phyloP scores from a whole-genome alignment of 2,888 invertebrate species.

The Andrena dorsata region DNA sequence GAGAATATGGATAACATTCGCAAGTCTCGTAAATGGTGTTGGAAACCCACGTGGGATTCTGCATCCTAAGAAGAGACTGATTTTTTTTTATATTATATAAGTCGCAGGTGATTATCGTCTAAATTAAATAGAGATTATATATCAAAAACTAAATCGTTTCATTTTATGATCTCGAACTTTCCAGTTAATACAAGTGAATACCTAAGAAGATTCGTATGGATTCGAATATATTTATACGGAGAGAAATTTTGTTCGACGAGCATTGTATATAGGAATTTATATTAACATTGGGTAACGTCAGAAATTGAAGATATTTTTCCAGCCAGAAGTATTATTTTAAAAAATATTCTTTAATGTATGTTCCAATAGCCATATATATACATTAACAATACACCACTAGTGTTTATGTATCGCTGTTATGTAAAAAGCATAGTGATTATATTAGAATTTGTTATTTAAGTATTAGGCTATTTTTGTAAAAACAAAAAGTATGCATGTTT shows the following conservation, averaged over 20 bases:
- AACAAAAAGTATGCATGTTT: neutral
- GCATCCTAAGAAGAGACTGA: conserved; percentile 25
- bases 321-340: neutral
- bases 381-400: neutral
- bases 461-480: conserved; percentile 37
- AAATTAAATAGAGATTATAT: neutral
- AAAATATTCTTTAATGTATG: conserved; percentile 7
- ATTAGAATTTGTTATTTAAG: conserved; percentile 25
- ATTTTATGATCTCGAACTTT: conserved; percentile 15
- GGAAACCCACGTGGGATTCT: conserved; percentile 80
- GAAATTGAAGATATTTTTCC: conserved; percentile 10
- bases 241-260: conserved; percentile 3
- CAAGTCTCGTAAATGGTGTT: conserved; percentile 83
- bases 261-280: neutral
- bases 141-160: neutral
- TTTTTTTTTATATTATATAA: neutral
- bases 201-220: neutral
- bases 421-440: conserved; percentile 6
- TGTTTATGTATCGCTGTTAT: conserved; percentile 2
- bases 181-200: conserved; percentile 1
- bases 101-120: conserved; percentile 1
- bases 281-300: neutral
- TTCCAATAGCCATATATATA: neutral
- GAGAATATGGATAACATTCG: conserved; percentile 82
- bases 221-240: neutral